phyloP scores from a whole-genome alignment of 1,140 invertebrate species.

The Macrotrachela quadricornifera region DNA sequence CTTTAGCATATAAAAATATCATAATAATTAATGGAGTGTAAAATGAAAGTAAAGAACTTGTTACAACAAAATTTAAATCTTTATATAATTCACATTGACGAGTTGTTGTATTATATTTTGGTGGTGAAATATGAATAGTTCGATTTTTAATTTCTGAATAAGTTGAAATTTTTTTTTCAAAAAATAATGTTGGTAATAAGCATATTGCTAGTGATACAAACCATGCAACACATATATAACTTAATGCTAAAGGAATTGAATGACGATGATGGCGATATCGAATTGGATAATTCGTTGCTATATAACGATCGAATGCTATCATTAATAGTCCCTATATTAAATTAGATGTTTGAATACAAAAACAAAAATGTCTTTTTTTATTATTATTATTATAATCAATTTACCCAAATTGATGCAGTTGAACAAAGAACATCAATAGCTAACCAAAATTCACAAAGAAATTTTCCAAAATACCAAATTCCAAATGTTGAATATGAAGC shows the following conservation, averaged over 20 bases:
- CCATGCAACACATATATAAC: constrained; percentile 29
- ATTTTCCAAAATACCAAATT: constrained; percentile 24
- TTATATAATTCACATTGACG: no score
- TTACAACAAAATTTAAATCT: constrained; percentile 43
- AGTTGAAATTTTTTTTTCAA: no score
- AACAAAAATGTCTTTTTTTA: no score
- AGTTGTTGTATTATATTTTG: no score
- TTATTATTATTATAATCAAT: no score
- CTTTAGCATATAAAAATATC: constrained; percentile 85
- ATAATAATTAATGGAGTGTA: constrained; percentile 85
- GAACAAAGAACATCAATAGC: constrained; percentile 27
- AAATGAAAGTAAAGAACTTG: constrained; percentile 78
- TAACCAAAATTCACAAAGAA: constrained; percentile 13
- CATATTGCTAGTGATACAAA: constrained; percentile 15
- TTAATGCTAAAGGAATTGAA: constrained; percentile 17
- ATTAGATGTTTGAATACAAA: no score
- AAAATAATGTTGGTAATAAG: no score
- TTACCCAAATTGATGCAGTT: constrained; percentile 29
- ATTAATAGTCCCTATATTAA: constrained; percentile 16
- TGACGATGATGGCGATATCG: constrained; percentile 24
- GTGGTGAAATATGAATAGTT: no score
- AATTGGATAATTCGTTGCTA: constrained; percentile 29
- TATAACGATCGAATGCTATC: constrained; percentile 29
- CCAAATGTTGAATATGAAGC: constrained; percentile 12
- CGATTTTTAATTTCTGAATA: no score